Base-by-base conservation (phyloP, 2,888 invertebrate species). In the Glomeris marginata region DNA sequence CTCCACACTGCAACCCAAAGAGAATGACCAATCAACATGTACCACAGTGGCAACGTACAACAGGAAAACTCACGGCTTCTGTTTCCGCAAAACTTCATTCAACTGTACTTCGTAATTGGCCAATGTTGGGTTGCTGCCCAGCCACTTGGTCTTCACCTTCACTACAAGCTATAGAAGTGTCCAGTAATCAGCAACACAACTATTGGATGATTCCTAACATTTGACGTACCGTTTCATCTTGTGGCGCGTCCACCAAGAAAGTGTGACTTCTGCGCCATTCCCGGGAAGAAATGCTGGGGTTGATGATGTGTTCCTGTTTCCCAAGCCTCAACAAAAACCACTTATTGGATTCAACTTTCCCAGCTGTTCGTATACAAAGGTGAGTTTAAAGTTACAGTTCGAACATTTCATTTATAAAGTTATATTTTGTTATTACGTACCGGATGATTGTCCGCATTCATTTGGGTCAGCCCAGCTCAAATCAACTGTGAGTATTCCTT, bases 261-360 rank as follows among this genome's bases (percentile, higher is more conserved):
- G 72, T 72, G 42, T 68, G 66, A 48, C 69, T 66, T 54, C 72
- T 71, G 51, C 66, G 64, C 72, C 72, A 73, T 3, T 63, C 28
- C 8, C 28, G 28, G 4, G 28, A 28, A 3, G 28, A 61, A 2
- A 28, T 28, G 8, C 8, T 8, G 4, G 28, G 28, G 8, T 3
- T 28, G 28, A 28, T 28, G 28, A 28, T 8, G 28, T 28, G 28
- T 8, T 28, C 28, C 8, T 28, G 4, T 28, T 28, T 8, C 28
- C 28, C 28, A 8, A 28, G 28, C 28, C 28, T 3, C 28, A 28
- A 28, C 28, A 28, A 3, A 8, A 3, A 28, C 28, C 28, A 28
- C 28, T 28, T 28, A 3, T 28, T 28, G 4, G 28, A 28, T 5
- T 28, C 28, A 8, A 8, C 28, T 28, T 28, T 28, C 8, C 28